Evolutionary conservation across 2,113 vertebrate genomes (phyloP).

Genomic region (Mirounga angustirostris): DNA sequence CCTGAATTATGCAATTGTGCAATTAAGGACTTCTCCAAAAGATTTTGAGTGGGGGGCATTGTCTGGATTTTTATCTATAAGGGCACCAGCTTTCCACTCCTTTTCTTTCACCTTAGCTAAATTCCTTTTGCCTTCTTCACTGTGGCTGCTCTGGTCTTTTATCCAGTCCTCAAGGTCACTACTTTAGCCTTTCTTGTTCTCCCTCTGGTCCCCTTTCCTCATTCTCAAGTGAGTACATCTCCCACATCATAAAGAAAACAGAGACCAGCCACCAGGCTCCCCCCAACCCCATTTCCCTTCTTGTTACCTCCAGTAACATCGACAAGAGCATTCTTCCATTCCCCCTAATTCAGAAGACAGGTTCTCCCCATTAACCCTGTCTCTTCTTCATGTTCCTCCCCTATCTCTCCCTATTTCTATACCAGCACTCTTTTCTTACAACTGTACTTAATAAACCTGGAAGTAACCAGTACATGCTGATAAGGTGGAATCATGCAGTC

Average conservation of each 20-base stretch:
- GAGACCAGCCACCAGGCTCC: not conserved
- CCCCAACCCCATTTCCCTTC: not conserved
- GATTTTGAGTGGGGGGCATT: not conserved
- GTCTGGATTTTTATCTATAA: not conserved
- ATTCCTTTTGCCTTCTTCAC: not conserved
- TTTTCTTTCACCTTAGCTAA: not conserved
- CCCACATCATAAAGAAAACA: not conserved
- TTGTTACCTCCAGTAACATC: not conserved
- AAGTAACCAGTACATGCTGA: not conserved
- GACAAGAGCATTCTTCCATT: not conserved
- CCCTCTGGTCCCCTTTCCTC: not conserved
- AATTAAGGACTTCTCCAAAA: slow-evolving; percentile 39
- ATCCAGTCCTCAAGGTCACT: not conserved
- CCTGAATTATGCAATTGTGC: slow-evolving; percentile 2
- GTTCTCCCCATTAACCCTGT: not conserved
- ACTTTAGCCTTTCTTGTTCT: not conserved
- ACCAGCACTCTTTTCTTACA: not conserved
- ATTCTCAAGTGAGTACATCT: not conserved
- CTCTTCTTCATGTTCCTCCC: not conserved
- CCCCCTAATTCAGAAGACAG: not conserved
- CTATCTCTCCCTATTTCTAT: not conserved
- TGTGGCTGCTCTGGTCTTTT: not conserved
- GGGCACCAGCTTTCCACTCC: not conserved
- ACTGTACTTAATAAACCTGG: not conserved
- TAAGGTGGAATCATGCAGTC: not conserved